Evolutionary conservation across 2,797 vertebrate genomes (phyloP), one percentile per base, ranked within the genome.

Genomic region (Coranthus polyacanthus): DNA sequence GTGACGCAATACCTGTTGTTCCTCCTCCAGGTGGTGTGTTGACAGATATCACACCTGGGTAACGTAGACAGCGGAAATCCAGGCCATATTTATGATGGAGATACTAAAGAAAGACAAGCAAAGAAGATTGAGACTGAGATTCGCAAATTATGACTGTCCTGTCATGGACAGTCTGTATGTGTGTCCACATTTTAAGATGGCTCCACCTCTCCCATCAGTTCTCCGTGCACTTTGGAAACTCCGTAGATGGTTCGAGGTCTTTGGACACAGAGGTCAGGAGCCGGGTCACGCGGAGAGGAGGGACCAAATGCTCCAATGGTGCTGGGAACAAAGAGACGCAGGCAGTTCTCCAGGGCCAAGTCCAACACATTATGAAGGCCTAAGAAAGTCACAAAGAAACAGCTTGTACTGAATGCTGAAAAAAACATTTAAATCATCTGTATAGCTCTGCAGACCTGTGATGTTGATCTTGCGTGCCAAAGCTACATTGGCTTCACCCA

Each of bases 241-340:
- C 94, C 94, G 3, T 95, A 95, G 79, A 95, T 95, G 58, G 94
- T 95, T 60, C 87, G 92, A 58, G 94, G 94, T 57, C 94, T 91
- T 83, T 95, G 94, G 37, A 95, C 88, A 67, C 93, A 95, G 42
- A 95, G 91, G 82, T 95, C 93, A 52, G 94, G 94, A 13, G 93
- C 90, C 0, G 94, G 94, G 77, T 95, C 91, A 57, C 93, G 92
- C n/a, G 94, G 94, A 32, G 94, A 95, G 1, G 93, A 89, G 36
- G 93, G 93, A 13, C 94, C 94, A 53, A 95, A 94, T 0, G 94
- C 94, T 68, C 93, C 94, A n/a, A 95, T 94, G 68, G 94, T 95
- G 86, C 94, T 95, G 38, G 94, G 94, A 26, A 95, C 91, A 78
- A 95, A 95, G 43, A 95, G 85, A n/a, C 93, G 92, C 56, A 95